Conservation (phyloP, 2,888 invertebrate species). For the Eremobia ochroleuca region DNA sequence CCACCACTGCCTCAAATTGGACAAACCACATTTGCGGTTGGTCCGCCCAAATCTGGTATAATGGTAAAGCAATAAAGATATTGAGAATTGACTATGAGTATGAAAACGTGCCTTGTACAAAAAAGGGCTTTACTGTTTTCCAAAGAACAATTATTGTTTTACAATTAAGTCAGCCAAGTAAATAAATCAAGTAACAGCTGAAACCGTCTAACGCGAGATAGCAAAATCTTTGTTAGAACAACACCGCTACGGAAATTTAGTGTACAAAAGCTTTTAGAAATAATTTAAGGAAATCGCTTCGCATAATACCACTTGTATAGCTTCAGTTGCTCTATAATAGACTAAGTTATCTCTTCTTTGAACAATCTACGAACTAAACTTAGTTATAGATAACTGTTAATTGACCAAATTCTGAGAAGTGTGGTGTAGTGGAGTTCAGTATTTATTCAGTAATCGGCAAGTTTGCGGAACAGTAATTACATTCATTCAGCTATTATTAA, state of each 20-base stretch:
- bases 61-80: too few species aligned
- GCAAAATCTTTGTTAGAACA: constrained; percentile 18
- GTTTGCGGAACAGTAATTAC: constrained; percentile 31
- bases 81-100: too few species aligned
- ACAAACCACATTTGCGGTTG: not conserved
- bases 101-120: too few species aligned
- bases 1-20: not conserved
- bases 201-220: not conserved
- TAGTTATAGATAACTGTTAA: constrained; percentile 38
- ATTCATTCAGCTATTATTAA: constrained; percentile 33
- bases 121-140: too few species aligned
- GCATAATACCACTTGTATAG: constrained; percentile 15
- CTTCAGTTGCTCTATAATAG: constrained; percentile 19
- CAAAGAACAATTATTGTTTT: not conserved
- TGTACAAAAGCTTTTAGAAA: constrained; percentile 7
- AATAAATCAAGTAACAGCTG: not conserved
- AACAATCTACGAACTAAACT: constrained; percentile 37
- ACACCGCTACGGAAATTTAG: constrained; percentile 13
- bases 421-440: constrained; percentile 11
- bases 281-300: constrained; percentile 23
- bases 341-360: constrained; percentile 33
- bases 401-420: constrained; percentile 45
- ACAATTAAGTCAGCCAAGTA: not conserved
- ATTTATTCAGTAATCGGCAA: constrained; percentile 46
- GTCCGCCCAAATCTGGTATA: constrained; percentile 2